These are phyloP conservation scores for Acanthisitta chloris DNA, from an alignment of 2,113 vertebrate species.

Conservation along the genomic window DNA sequence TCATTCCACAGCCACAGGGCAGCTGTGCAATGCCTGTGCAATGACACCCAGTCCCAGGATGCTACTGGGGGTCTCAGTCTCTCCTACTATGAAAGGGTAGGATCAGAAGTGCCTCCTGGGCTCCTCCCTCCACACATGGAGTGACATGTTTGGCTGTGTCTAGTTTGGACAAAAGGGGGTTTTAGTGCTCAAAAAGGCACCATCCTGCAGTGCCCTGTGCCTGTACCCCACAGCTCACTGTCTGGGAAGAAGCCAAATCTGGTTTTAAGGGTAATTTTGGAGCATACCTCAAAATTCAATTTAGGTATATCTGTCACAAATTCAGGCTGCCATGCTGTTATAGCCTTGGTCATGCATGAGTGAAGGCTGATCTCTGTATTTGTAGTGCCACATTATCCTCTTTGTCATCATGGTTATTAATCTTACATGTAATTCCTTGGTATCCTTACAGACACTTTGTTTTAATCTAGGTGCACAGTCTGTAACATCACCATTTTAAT, in stretches of 20 bases:
- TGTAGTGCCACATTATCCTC: neutral
- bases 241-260: neutral
- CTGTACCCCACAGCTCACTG: rapidly evolving
- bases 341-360: neutral
- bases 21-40: rapidly evolving
- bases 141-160: rapidly evolving
- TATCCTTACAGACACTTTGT: neutral
- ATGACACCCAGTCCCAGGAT: neutral
- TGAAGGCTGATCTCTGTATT: neutral
- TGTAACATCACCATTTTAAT: neutral
- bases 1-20: rapidly evolving
- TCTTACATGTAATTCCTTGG: neutral
- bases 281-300: neutral
- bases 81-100: neutral
- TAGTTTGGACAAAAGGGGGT: rapidly evolving
- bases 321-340: neutral
- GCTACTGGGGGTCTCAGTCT: neutral
- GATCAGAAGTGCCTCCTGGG: neutral
- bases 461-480: neutral
- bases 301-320: neutral
- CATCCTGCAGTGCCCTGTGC: neutral
- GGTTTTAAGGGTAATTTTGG: neutral
- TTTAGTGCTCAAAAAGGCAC: neutral
- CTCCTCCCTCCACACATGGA: neutral
- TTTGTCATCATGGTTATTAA: neutral